Conservation (phyloP, 2,113 vertebrate species). For the Fulmarus glacialis region DNA sequence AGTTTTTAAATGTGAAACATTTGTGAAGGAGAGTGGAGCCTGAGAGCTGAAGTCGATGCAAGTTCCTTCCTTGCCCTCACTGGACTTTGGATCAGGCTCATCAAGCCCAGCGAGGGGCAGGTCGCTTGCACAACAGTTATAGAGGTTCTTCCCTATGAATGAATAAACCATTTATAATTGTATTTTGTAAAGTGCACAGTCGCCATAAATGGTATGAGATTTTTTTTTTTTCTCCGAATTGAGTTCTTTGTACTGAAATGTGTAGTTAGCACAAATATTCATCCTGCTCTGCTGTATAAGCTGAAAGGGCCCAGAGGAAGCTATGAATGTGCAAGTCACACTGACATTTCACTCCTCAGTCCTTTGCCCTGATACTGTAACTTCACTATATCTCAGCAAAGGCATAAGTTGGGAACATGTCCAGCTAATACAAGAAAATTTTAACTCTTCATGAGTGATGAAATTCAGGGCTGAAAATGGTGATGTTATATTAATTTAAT, state of each 20-base stretch:
- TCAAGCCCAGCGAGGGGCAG: conserved; percentile 43
- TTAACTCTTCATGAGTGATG: neutral
- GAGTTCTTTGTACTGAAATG: conserved; percentile 73
- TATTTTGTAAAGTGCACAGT: conserved; percentile 71
- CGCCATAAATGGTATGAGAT: conserved; percentile 66
- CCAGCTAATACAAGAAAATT: neutral
- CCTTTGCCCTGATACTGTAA: conserved; percentile 28
- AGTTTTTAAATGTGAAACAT: neutral
- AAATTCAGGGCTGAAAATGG: neutral
- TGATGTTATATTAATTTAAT: neutral
- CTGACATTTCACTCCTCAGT: conserved; percentile 57
- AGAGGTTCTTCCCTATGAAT: conserved; percentile 64
- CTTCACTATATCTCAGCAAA: neutral
- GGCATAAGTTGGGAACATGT: neutral
- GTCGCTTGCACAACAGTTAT: conserved; percentile 52
- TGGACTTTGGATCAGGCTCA: neutral
- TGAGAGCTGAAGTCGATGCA: accelerated
- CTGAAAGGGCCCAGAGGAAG: conserved; percentile 43
- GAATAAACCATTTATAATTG: conserved; percentile 74
- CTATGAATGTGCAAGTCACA: conserved; percentile 47
- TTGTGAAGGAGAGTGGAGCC: neutral
- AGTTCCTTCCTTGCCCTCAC: neutral
- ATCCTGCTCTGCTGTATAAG: conserved; percentile 56
- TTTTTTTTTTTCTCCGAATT: conserved; percentile 68
- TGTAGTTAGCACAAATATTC: conserved; percentile 72